Evolutionary conservation across 64 coral and sea anemone species (phyloP), one percentile per base, ranked within the genome.

Genomic region (Exaiptasia diaphana): DNA sequence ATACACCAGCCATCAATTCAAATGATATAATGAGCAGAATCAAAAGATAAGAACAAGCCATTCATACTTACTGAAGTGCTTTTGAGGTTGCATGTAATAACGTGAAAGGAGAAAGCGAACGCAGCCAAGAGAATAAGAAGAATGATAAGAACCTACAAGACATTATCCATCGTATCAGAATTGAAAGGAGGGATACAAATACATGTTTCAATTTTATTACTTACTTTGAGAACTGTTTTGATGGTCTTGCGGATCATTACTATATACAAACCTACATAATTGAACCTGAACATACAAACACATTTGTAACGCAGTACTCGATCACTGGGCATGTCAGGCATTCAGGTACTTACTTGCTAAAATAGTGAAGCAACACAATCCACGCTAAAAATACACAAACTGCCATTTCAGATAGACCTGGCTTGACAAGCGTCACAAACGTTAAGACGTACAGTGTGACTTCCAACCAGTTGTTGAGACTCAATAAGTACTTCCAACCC

Each of bases 341-440:
- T n/a, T n/a, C n/a, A n/a, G n/a, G n/a, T 9, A 65, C 91, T 71
- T 85, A 94, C 91, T 94, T 94, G 91, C 91, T 94, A 73, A 94
- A 78, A 34, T 94, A 94, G 26, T 89, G 87, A 1, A 94, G 57
- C 1, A 94, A 49, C 3, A 94, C 91, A 26, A 89, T 77, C 73
- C 86, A 94, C 13, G 87, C 91, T 24, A 94, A 80, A 74, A 94
- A 94, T n/a, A 88, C 86, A 13, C 91, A 94, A 5, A 88, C 67
- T 28, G 86, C 91, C 86, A 94, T 88, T 39, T 89, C 91, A 37
- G 91, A 42, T 11, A 94, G 52, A 57, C 87, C 91, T 14, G 85
- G 91, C 41, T 78, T 74, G 17, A 94, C 86, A 28, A 94, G 56
- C 25, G 86, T 88, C 13, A 94, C 79, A 0, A 94, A 71, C 0